phyloP scores from a whole-genome alignment of 2,888 invertebrate genomes.

The Coenonympha glycerion region DNA sequence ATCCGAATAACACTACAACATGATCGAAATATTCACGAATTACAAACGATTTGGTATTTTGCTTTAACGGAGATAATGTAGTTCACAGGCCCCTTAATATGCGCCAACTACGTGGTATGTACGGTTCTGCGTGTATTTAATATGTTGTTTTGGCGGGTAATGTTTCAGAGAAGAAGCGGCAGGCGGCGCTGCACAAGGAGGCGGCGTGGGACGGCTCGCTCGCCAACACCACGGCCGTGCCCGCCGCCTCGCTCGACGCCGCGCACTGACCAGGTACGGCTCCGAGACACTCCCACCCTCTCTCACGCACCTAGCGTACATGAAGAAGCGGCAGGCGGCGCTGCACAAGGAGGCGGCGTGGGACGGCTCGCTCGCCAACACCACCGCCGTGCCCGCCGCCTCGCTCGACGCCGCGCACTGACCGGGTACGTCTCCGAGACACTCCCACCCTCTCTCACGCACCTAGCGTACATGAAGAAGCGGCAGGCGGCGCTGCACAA shows the following conservation, averaged over 20 bases:
- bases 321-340: no score
- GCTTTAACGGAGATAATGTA: background rate
- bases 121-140: no score
- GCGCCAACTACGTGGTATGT: no score
- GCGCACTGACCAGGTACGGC: background rate
- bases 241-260: conserved; percentile 47
- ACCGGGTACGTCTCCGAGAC: no score
- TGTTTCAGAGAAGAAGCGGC: conserved; percentile 69
- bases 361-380: conserved; percentile 70
- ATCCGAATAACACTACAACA: no score
- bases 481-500: conserved; percentile 68
- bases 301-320: background rate
- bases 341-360: conserved; percentile 70
- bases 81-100: no score
- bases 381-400: conserved; percentile 63
- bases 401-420: conserved; percentile 32
- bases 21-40: no score
- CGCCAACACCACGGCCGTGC: conserved; percentile 64
- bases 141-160: no score
- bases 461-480: no score
- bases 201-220: conserved; percentile 74
- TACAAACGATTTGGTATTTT: no score
- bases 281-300: no score
- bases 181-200: conserved; percentile 68
- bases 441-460: background rate